These are phyloP conservation scores for Poeciliopsis presidionis DNA, from an alignment of 2,797 vertebrate species.

Conservation along the genomic window DNA sequence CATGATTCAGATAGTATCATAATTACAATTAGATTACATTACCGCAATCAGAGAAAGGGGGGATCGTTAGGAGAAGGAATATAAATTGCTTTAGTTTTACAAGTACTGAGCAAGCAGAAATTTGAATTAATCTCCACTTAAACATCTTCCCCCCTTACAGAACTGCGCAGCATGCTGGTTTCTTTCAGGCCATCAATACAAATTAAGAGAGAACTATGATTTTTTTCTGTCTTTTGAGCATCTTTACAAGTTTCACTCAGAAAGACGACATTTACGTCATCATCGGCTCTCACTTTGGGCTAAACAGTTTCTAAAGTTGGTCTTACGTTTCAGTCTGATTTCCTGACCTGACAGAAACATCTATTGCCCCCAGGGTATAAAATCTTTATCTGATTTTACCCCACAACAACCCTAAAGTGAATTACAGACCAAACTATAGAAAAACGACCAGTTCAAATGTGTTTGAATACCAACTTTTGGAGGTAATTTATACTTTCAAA, in stretches of 20 bases:
- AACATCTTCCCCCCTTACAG: constrained; percentile 95
- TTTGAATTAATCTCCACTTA: constrained; percentile 99
- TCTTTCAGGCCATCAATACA: constrained; percentile 96
- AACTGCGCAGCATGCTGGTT: constrained; percentile 96
- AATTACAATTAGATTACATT: constrained; percentile 99
- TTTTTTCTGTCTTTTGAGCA: constrained; percentile 58
- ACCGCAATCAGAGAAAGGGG: constrained; percentile 98
- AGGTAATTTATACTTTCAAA: not conserved
- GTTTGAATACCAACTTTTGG: not conserved
- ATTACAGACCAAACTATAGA: not conserved
- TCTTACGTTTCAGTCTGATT: not conserved
- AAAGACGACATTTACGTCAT: constrained; percentile 44
- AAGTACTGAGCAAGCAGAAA: constrained; percentile 99
- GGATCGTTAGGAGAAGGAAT: constrained; percentile 99
- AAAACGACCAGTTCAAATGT: not conserved
- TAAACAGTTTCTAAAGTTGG: constrained; percentile 50
- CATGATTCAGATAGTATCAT: constrained; percentile 99
- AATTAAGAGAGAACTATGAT: constrained; percentile 93
- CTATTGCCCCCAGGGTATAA: not conserved
- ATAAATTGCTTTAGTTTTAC: constrained; percentile 99
- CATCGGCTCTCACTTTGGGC: constrained; percentile 26
- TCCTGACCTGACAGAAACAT: not conserved
- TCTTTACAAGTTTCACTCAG: constrained; percentile 67
- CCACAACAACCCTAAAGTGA: not conserved
- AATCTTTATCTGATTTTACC: not conserved